Evolutionary conservation across 2,888 invertebrate species (phyloP), one percentile per base, ranked within the genome.

Genomic region (Drosophila mayaguana): DNA sequence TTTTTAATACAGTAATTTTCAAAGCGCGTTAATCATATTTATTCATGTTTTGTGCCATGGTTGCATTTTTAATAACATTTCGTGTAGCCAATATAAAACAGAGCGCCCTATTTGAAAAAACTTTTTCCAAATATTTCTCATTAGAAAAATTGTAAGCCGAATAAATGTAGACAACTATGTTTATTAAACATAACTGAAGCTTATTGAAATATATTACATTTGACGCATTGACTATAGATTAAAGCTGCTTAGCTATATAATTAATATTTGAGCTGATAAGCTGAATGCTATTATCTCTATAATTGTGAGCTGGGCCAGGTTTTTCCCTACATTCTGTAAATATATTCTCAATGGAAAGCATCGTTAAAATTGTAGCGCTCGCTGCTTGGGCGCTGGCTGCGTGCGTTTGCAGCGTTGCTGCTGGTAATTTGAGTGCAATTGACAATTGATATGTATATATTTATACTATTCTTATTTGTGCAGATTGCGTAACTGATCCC

Each of bases 401-500:
- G 8, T 40, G 55, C 8, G 28, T 77, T 8, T 83, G 72, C 43
- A 51, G 20, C 0, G 62, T 64, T 36, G 56, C 20, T 51, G 72
- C 72, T 4, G 60, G 79, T 78, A 68, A 48, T 50, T 34, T 0
- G 16, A 45, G 14, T 32, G 16, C 3, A 56, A 34, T 7, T 51
- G 3, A 18, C 18, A 36, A 5, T 50, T 53, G 7, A 61, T 25
- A 34, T 38, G 2, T 38, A 38, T 16, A 28, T 28, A 48, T n/a
- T 28, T 32, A 34, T 18, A 32, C 2, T 20, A 34, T 14, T 34
- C 8, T 32, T 50, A 8, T 20, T 56, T 56, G 42, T 66, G 50
- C 43, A 85, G 78, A 85, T 69, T 83, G 88, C 53, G 28, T 77
- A 20, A 88, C 81, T 48, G 88, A 85, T 69, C 88, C 85, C 14